Conservation (phyloP, 2,113 vertebrate genomes). For the Lycocorax pyrrhopterus region DNA sequence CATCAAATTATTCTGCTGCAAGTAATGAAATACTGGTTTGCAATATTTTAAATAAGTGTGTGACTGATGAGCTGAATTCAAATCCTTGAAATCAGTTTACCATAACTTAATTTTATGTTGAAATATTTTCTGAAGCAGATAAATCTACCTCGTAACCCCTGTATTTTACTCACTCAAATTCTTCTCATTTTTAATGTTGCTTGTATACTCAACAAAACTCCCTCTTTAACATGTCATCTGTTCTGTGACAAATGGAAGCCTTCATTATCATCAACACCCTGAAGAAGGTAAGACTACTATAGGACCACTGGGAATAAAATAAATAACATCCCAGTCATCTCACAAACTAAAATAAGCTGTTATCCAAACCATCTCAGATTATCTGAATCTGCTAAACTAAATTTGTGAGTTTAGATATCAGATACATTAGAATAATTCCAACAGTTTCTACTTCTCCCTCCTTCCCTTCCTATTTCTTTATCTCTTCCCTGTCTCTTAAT, state of each 20-base stretch:
- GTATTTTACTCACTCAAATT: background rate
- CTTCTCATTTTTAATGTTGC: background rate
- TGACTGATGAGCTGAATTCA: background rate
- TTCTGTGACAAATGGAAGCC: background rate
- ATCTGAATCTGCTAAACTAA: background rate
- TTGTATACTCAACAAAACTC: background rate
- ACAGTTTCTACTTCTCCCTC: background rate
- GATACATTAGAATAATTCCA: background rate
- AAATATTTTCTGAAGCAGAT: slow-evolving; percentile 16
- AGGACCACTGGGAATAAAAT: background rate
- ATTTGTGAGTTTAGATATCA: background rate
- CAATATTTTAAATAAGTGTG: slow-evolving; percentile 30
- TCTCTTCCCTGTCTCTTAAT: background rate
- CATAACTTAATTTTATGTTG: slow-evolving; percentile 15
- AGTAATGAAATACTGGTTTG: slow-evolving; percentile 49
- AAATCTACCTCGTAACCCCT: background rate
- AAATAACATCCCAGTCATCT: background rate
- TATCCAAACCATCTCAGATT: background rate
- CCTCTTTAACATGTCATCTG: background rate
- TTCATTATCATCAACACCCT: background rate
- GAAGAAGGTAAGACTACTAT: background rate
- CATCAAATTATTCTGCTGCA: slow-evolving; percentile 7
- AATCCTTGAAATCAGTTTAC: slow-evolving; percentile 41
- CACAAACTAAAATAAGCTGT: background rate
- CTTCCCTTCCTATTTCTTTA: background rate